Evolutionary conservation across 2,888 invertebrate genomes (phyloP).

Genomic region (Pyrochroa serraticornis): DNA sequence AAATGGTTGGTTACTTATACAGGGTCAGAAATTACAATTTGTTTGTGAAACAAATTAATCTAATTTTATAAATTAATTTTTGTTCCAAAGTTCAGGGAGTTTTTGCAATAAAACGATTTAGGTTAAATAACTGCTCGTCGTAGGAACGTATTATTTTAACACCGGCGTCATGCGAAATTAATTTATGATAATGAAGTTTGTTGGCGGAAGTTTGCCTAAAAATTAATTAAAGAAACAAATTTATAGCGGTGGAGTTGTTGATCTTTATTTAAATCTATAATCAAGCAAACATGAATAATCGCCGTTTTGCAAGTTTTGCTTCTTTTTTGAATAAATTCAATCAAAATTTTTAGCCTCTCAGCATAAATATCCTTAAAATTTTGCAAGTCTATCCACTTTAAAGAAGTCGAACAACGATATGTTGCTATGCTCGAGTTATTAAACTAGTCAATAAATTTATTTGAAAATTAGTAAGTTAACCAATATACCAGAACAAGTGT

Average conservation of each 20-base stretch:
- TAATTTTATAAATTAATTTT: neutral
- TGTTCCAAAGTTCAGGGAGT: neutral
- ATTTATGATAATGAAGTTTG: slow-evolving; percentile 14
- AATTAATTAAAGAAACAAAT: slow-evolving; percentile 22
- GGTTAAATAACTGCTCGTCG: too few species aligned
- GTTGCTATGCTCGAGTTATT: too few species aligned
- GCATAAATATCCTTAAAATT: neutral
- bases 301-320: slow-evolving; percentile 12
- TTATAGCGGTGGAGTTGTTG: slow-evolving; percentile 18
- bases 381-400: too few species aligned
- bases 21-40: too few species aligned
- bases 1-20: too few species aligned
- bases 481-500: too few species aligned
- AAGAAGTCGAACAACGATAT: too few species aligned
- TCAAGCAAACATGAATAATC: slow-evolving; percentile 23
- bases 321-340: slow-evolving; percentile 6
- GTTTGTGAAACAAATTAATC: too few species aligned
- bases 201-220: slow-evolving; percentile 14
- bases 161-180: slow-evolving; percentile 8
- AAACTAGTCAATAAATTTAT: too few species aligned
- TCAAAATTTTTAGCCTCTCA: neutral
- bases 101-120: too few species aligned
- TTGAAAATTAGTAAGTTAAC: too few species aligned
- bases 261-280: slow-evolving; percentile 23
- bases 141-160: too few species aligned